phyloP scores from a whole-genome alignment of 2,113 vertebrate species.

The Ophiodon elongatus region DNA sequence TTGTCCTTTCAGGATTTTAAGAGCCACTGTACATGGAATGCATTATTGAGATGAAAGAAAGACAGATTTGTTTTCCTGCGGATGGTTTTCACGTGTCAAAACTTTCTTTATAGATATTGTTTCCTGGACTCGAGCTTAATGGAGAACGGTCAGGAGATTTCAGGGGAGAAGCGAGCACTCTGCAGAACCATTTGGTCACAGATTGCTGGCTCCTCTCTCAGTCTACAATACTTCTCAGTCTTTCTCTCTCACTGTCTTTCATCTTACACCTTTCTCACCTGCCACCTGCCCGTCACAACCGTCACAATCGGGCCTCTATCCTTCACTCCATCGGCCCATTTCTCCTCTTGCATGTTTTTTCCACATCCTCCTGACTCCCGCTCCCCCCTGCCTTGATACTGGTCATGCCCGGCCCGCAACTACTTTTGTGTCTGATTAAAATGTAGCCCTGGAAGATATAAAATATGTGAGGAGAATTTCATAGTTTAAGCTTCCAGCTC shows the following conservation, averaged over 20 bases:
- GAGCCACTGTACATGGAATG: slow-evolving; percentile 1
- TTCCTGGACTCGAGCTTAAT: slow-evolving; percentile 49
- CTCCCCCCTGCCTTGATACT: slow-evolving; percentile 33
- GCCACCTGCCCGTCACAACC: slow-evolving; percentile 68
- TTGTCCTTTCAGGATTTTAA: slow-evolving; percentile 29
- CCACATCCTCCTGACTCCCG: slow-evolving; percentile 35
- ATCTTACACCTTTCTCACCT: slow-evolving; percentile 73
- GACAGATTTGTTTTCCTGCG: neutral
- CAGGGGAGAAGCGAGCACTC: slow-evolving; percentile 52
- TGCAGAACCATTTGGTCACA: slow-evolving; percentile 64
- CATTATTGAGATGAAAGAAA: slow-evolving; percentile 60
- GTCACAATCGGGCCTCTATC: slow-evolving; percentile 72
- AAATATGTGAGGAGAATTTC: slow-evolving; percentile 68
- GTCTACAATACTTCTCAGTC: slow-evolving; percentile 41
- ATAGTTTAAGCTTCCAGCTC: slow-evolving; percentile 51
- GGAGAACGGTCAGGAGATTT: slow-evolving; percentile 65
- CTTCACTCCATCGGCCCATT: slow-evolving; percentile 40
- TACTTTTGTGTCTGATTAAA: slow-evolving; percentile 73
- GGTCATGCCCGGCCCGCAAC: slow-evolving; percentile 33
- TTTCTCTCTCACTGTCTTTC: slow-evolving; percentile 60
- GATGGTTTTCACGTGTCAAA: slow-evolving; percentile 23
- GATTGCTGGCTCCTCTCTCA: slow-evolving; percentile 46
- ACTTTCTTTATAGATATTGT: slow-evolving; percentile 68
- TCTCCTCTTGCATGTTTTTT: slow-evolving; percentile 44
- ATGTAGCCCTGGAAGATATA: slow-evolving; percentile 66